Evolutionary conservation across 2,113 vertebrate species (phyloP), one percentile per base, ranked within the genome.

Genomic region (Dromas ardeola): DNA sequence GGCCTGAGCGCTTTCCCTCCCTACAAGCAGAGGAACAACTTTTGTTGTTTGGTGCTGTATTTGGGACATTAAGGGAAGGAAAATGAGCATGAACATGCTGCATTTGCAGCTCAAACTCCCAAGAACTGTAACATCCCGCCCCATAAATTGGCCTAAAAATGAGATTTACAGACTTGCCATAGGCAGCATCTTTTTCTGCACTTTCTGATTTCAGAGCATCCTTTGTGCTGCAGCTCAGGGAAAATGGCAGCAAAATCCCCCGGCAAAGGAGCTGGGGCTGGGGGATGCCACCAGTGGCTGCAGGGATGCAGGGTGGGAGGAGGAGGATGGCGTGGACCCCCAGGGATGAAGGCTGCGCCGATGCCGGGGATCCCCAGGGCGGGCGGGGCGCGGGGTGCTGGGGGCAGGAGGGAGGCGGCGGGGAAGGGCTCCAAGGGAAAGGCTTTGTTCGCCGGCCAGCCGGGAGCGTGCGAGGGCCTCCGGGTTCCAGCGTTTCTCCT

Each of bases 361-460:
- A 3, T 55, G n/a, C 63, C 1, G 23, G 67, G 62, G 90, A 83
- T 94, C 71, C 73, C 72, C 2, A 3, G 0, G 11, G 83, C 62
- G 61, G 67, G 43, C 0, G 40, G 77, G 93, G 69, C 0, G 5
- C 43, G 38, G 83, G 67, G 65, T n/a, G 81, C 63, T 3, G 8
- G 78, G 42, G 52, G 53, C 61, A 80, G 86, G 53, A 74, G 81
- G 69, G 81, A 81, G 81, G 52, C 8, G 1, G 18, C 11, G 2
- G 86, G 89, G 93, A 92, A 90, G 47, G 80, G 81, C 91, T 93
- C 67, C 71, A 88, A 94, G 91, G 72, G 77, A 81, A 94, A 83
- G 70, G 73, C 91, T 97, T 96, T 96, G 96, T 95, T 96, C 87
- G 0, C 0, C 15, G 89, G 94, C 95, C 95, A 96, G 89, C 86